Percentiles rank a stretch among this genome's conserved stretches.
Conservation (phyloP, 2,888 invertebrate genomes). For the Uloborus plumipes region DNA sequence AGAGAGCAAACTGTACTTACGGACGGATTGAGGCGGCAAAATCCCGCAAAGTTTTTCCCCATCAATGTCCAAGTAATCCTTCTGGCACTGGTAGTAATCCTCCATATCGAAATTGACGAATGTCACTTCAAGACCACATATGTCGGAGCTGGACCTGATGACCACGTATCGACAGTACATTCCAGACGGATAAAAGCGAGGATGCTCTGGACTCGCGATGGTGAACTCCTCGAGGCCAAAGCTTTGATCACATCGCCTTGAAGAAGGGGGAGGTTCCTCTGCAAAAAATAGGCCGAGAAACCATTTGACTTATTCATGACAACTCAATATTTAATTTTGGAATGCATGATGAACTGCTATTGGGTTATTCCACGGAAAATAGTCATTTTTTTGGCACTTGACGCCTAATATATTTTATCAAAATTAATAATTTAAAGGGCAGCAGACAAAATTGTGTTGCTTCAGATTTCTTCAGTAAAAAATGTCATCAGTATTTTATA, state of each 20-base stretch:
- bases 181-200: constrained; percentile 30
- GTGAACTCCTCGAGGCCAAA: constrained; percentile 51
- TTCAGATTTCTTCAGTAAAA: no score
- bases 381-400: no score
- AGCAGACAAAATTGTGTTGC: no score
- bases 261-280: constrained; percentile 7
- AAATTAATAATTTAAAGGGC: no score
- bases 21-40: constrained; percentile 39
- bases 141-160: constrained; percentile 41
- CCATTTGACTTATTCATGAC: no score
- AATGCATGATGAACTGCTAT: no score
- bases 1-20: constrained; percentile 32
- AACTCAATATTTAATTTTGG: no score
- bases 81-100: constrained; percentile 60
- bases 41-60: constrained; percentile 51
- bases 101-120: constrained; percentile 49
- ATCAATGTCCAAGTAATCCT: constrained; percentile 58
- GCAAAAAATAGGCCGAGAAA: no score
- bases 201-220: constrained; percentile 51
- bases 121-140: constrained; percentile 52
- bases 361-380: no score
- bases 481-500: no score
- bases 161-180: constrained; percentile 49
- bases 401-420: no score
- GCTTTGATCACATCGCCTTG: constrained; percentile 53